A percentile compares a stretch with the other conserved stretches of the same genome.
Evolutionary conservation across 1,140 invertebrate genomes (phyloP).

Genomic region (Spodoptera litura): DNA sequence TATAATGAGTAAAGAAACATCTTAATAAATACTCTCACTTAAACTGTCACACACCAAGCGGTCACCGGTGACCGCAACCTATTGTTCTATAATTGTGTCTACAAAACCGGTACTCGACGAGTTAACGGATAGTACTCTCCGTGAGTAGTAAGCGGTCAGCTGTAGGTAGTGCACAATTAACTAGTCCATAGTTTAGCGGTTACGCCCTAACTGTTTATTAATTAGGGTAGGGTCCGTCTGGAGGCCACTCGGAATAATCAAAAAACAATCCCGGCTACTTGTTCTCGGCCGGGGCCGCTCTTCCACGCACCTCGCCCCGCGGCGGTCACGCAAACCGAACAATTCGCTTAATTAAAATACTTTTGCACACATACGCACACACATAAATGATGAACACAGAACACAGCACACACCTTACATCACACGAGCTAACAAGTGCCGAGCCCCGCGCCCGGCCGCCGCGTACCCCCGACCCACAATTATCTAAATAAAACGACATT

Average conservation of each 20-base stretch:
- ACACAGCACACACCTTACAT: conserved; percentile 4
- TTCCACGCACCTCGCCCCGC: conserved; percentile 7
- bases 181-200: conserved; percentile 35
- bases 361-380: conserved; percentile 21
- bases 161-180: neutral
- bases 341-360: conserved; percentile 44
- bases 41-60: no score
- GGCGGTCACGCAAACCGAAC: conserved; percentile 36
- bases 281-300: neutral
- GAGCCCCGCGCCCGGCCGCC: neutral
- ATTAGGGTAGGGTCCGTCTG: conserved; percentile 43
- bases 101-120: no score
- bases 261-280: conserved; percentile 32
- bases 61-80: no score
- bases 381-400: conserved; percentile 28
- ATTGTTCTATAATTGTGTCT: no score
- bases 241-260: conserved; percentile 33
- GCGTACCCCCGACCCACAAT: neutral
- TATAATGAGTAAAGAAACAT: no score
- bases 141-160: no score
- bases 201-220: conserved; percentile 46
- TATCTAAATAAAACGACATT: conserved; percentile 32
- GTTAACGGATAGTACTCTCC: no score
- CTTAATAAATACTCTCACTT: no score
- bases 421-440: neutral